phyloP scores from a whole-genome alignment of 2,113 vertebrate genomes.

The Oncorhynchus gorbuscha region DNA sequence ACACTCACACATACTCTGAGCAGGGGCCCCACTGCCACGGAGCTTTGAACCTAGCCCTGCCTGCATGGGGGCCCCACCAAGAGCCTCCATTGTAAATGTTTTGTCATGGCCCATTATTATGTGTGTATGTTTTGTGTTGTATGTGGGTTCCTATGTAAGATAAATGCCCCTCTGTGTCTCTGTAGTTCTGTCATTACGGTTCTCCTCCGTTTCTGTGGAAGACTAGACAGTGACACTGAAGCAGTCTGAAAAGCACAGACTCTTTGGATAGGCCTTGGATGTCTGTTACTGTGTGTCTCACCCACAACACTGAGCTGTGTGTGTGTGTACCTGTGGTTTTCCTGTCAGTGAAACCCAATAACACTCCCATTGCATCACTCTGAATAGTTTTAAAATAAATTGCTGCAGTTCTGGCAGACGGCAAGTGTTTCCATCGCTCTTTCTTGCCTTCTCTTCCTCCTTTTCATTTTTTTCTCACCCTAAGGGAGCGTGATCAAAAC shows the following conservation, averaged over 20 bases:
- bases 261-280: conserved; percentile 31
- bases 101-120: neutral
- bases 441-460: conserved; percentile 35
- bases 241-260: conserved; percentile 31
- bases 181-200: too few species aligned
- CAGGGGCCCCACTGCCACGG: too few species aligned
- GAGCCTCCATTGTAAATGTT: neutral
- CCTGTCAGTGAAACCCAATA: conserved; percentile 59
- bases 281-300: conserved; percentile 40
- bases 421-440: conserved; percentile 52
- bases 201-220: too few species aligned
- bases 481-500: conserved; percentile 50
- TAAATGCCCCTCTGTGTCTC: too few species aligned
- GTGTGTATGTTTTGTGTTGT: neutral
- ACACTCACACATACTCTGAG: too few species aligned
- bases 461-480: conserved; percentile 32
- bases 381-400: conserved; percentile 57
- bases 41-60: neutral
- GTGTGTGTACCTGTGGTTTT: conserved; percentile 53
- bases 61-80: neutral
- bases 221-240: conserved; percentile 28
- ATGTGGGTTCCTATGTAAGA: too few species aligned
- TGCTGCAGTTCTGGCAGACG: conserved; percentile 52
- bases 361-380: conserved; percentile 60
- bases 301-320: conserved; percentile 26